Percentiles rank a stretch among this genome's conserved stretches.
phyloP scores from a whole-genome alignment of 2,113 vertebrate species.

The Callaeas wilsoni region DNA sequence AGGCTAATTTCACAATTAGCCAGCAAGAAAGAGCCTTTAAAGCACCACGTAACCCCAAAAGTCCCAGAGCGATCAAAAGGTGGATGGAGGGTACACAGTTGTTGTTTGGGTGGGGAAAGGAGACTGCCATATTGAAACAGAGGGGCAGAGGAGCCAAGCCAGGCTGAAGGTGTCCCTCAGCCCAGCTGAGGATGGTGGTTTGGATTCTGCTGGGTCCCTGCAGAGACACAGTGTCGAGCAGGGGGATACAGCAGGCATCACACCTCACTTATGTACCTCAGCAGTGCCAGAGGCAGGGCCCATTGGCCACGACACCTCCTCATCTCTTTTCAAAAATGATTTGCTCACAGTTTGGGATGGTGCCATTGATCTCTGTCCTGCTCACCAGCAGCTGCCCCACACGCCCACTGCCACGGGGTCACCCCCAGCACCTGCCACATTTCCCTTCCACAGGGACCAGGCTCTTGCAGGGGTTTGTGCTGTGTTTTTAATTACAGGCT shows the following conservation, averaged over 20 bases:
- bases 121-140: fast-evolving
- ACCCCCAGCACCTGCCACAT: neutral
- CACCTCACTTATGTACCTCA: fast-evolving
- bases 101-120: neutral
- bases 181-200: neutral
- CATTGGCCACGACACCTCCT: fast-evolving
- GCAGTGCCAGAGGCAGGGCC: neutral
- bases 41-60: neutral
- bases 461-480: neutral
- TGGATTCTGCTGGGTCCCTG: neutral
- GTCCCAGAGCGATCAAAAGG: neutral
- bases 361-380: neutral
- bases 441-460: neutral
- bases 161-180: neutral
- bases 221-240: fast-evolving
- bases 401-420: fast-evolving
- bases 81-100: neutral
- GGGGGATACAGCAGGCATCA: fast-evolving
- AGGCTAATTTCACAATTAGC: neutral
- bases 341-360: fast-evolving
- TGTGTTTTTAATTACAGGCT: neutral
- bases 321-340: neutral
- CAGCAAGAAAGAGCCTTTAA: neutral
- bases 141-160: neutral
- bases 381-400: neutral